Evolutionary conservation across 1,140 invertebrate genomes (phyloP), one percentile per base, ranked within the genome.

Genomic region (Aphaenogaster floridana): DNA sequence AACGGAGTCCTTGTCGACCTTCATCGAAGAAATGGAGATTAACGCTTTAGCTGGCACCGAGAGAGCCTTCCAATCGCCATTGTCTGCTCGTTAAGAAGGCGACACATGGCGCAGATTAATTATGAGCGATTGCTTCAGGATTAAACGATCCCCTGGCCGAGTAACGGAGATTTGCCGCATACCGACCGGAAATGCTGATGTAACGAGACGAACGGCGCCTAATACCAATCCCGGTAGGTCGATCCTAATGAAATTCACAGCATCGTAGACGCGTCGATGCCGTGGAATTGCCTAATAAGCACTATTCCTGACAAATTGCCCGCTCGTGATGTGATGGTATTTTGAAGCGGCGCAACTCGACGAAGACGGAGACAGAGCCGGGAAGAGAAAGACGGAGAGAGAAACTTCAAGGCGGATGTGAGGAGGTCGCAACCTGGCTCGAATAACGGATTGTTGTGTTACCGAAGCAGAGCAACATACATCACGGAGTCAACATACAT

Each of bases 271-370:
- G 92, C 93, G 91, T 94, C 94, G 93, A 95, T 95, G 92, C 93
- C 80, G 87, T 72, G 92, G 93, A 94, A 95, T 94, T 93, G 93
- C 93, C 93, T 95, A 95, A 95, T 95, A 95, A 95, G 94, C 94
- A 93, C 90, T 92, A 92, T 93, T 93, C 93, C 93, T 94, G 94
- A 95, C 94, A 95, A 95, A 95, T 95, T 94, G 93, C 92, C 91
- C 86, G 79, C 92, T 92, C 93, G 91, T 94, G 94, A 95, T 94
- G 93, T 88, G 89, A 93, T 90, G 93, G 94, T 94, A 94, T 94
- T 93, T 92, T 89, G 92, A 92, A 91, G 81, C 86, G 89, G 89
- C 83, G 34, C 34, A 71, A 61, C 39, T 78, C 34, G 39, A 59
- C 39, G 13, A n/a, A 34, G 78, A 64, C 52, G 81, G 84, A 91